A percentile compares a stretch with the other conserved stretches of the same genome.
Evolutionary conservation across 2,888 invertebrate genomes (phyloP).

Genomic region (Drosophila paramelanica): DNA sequence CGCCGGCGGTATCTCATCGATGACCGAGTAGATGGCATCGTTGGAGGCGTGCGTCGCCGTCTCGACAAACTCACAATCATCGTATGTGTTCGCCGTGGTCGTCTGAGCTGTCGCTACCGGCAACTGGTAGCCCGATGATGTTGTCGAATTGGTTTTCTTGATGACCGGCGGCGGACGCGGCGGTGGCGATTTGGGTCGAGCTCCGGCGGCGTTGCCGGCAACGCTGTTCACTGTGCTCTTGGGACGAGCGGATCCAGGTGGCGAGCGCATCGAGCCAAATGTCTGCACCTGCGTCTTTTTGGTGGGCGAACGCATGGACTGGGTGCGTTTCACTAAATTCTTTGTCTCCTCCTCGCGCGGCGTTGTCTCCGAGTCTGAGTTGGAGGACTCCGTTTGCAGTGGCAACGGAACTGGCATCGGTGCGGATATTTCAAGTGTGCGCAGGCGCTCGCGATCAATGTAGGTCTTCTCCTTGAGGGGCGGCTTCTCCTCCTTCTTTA

Average conservation of each 20-base stretch:
- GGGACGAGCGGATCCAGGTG: slow-evolving; percentile 88
- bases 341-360: slow-evolving; percentile 85
- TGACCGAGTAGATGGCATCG: slow-evolving; percentile 95
- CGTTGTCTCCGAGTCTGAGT: slow-evolving; percentile 83
- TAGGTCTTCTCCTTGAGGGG: slow-evolving; percentile 88
- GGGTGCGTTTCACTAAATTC: slow-evolving; percentile 89
- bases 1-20: slow-evolving; percentile 90
- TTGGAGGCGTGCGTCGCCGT: slow-evolving; percentile 87
- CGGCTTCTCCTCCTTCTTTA: slow-evolving; percentile 88
- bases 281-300: slow-evolving; percentile 88
- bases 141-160: slow-evolving; percentile 85
- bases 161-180: slow-evolving; percentile 87
- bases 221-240: slow-evolving; percentile 87
- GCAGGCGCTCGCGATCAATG: slow-evolving; percentile 89
- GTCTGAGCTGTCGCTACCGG: slow-evolving; percentile 84
- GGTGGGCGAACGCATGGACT: slow-evolving; percentile 90
- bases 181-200: slow-evolving; percentile 91
- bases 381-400: slow-evolving; percentile 86
- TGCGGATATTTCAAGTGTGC: slow-evolving; percentile 92
- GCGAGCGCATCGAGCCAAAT: slow-evolving; percentile 93
- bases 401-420: slow-evolving; percentile 87
- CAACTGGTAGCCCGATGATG: slow-evolving; percentile 87
- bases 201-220: slow-evolving; percentile 51
- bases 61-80: slow-evolving; percentile 90
- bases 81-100: slow-evolving; percentile 87